Percentiles rank a stretch among this genome's conserved stretches.
These are phyloP conservation scores for Schizaphis graminum DNA, from an alignment of 2,888 invertebrate species.

Conservation along the genomic window DNA sequence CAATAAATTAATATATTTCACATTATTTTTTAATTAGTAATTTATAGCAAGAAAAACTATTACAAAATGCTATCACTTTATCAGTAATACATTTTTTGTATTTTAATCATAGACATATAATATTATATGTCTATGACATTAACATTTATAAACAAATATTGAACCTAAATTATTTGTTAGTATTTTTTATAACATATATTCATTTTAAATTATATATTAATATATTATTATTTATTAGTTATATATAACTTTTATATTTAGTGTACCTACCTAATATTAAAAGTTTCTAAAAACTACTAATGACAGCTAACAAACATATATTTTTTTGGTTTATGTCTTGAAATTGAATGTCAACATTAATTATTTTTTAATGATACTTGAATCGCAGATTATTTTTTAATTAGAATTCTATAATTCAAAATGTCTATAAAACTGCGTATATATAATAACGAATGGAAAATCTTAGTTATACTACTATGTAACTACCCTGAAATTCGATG, in stretches of 20 bases:
- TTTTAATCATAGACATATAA: neutral
- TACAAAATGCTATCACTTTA: neutral
- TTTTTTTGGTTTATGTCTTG: neutral
- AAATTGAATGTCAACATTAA: neutral
- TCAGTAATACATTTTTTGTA: neutral
- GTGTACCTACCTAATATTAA: neutral
- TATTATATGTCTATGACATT: too few relatives aligned
- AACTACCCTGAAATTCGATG: neutral
- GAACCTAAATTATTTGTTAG: neutral
- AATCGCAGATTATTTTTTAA: neutral
- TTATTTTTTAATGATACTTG: neutral
- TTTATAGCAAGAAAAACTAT: neutral
- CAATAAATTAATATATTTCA: neutral
- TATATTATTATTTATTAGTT: too few relatives aligned
- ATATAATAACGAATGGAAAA: too few relatives aligned
- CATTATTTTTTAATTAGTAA: neutral
- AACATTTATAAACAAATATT: neutral
- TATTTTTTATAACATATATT: neutral
- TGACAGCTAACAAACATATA: neutral
- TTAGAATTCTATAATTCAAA: neutral
- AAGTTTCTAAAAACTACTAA: neutral
- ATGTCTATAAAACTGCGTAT: neutral
- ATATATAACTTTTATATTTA: neutral
- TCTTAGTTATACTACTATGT: neutral
- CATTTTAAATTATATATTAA: neutral